Base-by-base conservation (phyloP, 2,888 invertebrate genomes). In the Tetrapedia diversipes region DNA sequence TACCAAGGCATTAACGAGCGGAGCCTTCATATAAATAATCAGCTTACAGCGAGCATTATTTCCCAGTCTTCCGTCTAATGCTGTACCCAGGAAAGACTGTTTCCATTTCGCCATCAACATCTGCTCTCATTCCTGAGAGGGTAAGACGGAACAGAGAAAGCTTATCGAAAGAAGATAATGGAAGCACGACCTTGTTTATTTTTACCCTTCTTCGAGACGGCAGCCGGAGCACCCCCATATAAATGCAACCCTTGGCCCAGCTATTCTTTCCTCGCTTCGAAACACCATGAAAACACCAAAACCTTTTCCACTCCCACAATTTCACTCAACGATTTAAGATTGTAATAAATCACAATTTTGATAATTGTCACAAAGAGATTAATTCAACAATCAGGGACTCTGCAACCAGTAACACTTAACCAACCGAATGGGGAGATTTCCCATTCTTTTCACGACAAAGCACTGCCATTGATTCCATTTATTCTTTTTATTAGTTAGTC, bases 161-260 rank as follows among this genome's bases (percentile, higher is more conserved):
- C 79, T 81, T 80, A 82, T 79, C 76, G 69, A 81, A n/a, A 70
- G 77, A 79, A 70, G 76, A 86, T 83, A 81, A 81, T 80, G 81
- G 81, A 78, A 57, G 63, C 57, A 56, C 34, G 53, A 8, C 8
- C 83, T 80, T 84, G 86, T 87, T 89, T 88, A 86, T 87, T 84
- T 86, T 86, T 71, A 68, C 65, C 78, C 59, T 66, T 29, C 71
- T 27, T 24, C 37, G 66, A 16, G 53, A 24, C 60, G 27, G 54
- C 56, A 51, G 66, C 68, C 75, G 64, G 72, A 68, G 72, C 73
- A 60, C 22, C 77, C 84, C 85, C 82, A 84, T 86, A 87, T 85
- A 87, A 90, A 89, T 87, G 84, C 87, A 89, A 89, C 89, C 73
- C 86, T 85, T 69, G 78, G 74, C 61, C 57, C 37, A n/a, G 37